Percentiles rank a stretch among this genome's conserved stretches.
These are phyloP conservation scores for Zeus faber DNA, from an alignment of 2,113 vertebrate species.

Conservation along the genomic window DNA sequence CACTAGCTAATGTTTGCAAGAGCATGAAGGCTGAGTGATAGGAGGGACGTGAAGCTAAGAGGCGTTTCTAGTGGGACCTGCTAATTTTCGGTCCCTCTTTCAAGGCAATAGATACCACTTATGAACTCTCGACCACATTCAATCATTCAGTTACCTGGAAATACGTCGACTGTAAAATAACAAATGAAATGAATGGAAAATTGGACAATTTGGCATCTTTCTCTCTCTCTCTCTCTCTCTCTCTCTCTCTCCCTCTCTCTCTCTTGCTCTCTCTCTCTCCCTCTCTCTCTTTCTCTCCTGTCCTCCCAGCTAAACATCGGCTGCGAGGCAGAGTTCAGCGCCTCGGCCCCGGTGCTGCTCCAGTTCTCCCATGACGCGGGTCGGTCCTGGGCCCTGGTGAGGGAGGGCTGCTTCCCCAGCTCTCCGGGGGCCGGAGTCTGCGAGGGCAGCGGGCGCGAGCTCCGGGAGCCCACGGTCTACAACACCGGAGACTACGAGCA, in stretches of 20 bases:
- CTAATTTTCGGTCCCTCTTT: too few species aligned
- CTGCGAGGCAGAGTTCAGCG: slow-evolving; percentile 86
- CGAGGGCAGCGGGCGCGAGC: slow-evolving; percentile 87
- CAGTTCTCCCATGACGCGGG: slow-evolving; percentile 95
- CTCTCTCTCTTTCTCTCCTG: neutral
- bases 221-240: neutral
- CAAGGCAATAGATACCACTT: too few species aligned
- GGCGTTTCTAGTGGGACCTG: too few species aligned
- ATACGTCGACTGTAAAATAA: too few species aligned
- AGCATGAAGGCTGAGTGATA: too few species aligned
- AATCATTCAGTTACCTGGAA: too few species aligned
- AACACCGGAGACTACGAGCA: slow-evolving; percentile 90
- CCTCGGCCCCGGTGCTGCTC: slow-evolving; percentile 84
- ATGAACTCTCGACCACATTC: too few species aligned
- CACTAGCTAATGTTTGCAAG: too few species aligned
- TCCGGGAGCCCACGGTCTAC: slow-evolving; percentile 86
- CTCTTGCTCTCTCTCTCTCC: neutral
- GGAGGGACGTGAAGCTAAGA: too few species aligned
- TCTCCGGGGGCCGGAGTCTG: slow-evolving; percentile 80
- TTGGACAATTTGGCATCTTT: too few species aligned
- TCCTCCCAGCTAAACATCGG: slow-evolving; percentile 86
- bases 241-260: neutral
- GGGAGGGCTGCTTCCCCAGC: slow-evolving; percentile 91
- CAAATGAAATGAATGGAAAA: too few species aligned
- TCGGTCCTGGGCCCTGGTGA: slow-evolving; percentile 90